Base-by-base conservation (phyloP, 2,113 vertebrate species). In the Embiotoca jacksoni region DNA sequence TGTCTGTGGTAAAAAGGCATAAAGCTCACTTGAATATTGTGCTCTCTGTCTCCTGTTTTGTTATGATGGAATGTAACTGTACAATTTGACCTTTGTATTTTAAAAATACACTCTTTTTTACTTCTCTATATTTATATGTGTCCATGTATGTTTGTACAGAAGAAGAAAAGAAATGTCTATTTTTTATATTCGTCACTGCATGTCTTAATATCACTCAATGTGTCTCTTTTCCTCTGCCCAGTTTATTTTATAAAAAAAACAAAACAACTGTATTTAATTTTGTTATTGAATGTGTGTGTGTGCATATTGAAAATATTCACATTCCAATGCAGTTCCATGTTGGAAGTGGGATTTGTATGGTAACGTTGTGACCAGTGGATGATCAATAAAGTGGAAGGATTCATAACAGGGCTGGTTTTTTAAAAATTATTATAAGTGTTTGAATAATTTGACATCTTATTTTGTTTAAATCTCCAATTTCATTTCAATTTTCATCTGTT, bases 11-110 rank as follows among this genome's bases (percentile, higher is more conserved):
- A 85, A 85, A 79, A 78, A 62, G 55, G 57, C 82, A 77, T 9
- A 46, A 46, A 88, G 80, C 75, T 87, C 89, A 91, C 90, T 90
- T 92, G 88, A 91, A 91, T 89, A 93, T 91, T 57, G 93, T 92
- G 91, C 82, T 85, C 82, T 85, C 53, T n/a, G 89, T 92, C 81
- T 88, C 75, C 65, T 81, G 82, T 91, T 92, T 91, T 88, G 86
- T 97, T 98, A 96, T 97, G 47, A 96, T 96, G 97, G 97, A 96
- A 97, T 96, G 96, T 97, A 96, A 97, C 95, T 98, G 98, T 99
- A 97, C 84, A 96, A 92, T 88, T 90, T 95, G 95, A 97, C 93
- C 95, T 97, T 96, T 97, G 96, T 98, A 98, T 98, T 98, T 98
- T 96, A 97, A 98, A 97, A 98, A 98, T 97, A 97, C 96, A 97